Percentiles rank a stretch among this genome's conserved stretches.
Evolutionary conservation across 1,140 invertebrate species (phyloP).

Genomic region (Cryptotermes secundus): DNA sequence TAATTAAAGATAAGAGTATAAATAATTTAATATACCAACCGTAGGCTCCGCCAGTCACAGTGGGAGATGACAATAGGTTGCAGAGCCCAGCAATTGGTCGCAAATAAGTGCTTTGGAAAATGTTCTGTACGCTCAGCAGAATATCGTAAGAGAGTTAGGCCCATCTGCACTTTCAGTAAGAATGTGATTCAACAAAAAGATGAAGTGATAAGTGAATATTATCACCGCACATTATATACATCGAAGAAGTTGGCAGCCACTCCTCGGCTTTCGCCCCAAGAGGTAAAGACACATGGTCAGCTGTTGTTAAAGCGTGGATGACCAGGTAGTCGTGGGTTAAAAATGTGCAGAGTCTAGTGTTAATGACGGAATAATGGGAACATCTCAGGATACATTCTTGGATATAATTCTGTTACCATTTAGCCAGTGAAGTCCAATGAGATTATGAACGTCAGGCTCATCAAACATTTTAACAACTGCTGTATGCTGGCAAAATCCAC

Average conservation of each 20-base stretch:
- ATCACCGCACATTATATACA: not conserved
- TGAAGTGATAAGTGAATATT: not conserved
- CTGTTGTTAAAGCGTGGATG: too few species aligned
- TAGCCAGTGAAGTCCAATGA: too few species aligned
- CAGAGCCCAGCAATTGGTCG: not conserved
- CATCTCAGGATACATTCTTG: too few species aligned
- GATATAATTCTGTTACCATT: too few species aligned
- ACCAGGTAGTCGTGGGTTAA: too few species aligned
- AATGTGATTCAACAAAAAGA: not conserved
- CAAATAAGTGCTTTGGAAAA: not conserved
- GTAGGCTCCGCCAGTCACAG: not conserved
- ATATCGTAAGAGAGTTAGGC: not conserved
- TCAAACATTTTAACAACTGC: too few species aligned
- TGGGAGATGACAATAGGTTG: not conserved
- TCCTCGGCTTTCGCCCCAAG: constrained; percentile 38
- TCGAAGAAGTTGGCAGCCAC: constrained; percentile 18
- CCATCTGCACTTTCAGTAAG: not conserved
- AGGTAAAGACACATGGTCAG: constrained; percentile 30
- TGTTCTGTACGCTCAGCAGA: not conserved
- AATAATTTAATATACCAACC: not conserved
- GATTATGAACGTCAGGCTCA: too few species aligned
- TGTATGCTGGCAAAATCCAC: too few species aligned
- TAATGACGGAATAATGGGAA: too few species aligned
- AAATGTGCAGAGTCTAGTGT: too few species aligned
- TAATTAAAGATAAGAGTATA: not conserved